A percentile compares a stretch with the other conserved stretches of the same genome.
phyloP scores from a whole-genome alignment of 2,888 invertebrate genomes.

The Labia minor region DNA sequence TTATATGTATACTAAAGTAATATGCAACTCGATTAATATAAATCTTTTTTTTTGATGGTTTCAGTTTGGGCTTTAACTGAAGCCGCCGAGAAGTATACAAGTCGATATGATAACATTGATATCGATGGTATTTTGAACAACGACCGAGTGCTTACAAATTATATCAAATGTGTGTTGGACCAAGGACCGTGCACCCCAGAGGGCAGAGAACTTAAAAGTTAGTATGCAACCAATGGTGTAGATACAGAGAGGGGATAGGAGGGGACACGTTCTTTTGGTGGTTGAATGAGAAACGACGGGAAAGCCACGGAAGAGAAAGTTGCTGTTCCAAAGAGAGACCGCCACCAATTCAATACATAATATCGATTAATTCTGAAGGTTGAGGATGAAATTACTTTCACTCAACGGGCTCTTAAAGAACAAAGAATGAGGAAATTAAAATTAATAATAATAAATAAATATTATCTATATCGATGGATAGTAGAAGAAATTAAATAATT shows the following conservation, averaged over 20 bases:
- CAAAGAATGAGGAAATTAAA: too few species aligned
- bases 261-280: too few species aligned
- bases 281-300: neutral
- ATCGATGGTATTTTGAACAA: constrained; percentile 47
- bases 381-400: neutral
- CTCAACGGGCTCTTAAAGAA: too few species aligned
- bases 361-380: neutral
- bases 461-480: too few species aligned
- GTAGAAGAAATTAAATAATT: too few species aligned
- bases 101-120: constrained; percentile 46
- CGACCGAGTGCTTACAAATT: constrained; percentile 44
- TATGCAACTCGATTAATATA: too few species aligned
- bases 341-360: too few species aligned
- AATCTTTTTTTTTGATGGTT: neutral
- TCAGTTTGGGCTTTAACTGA: neutral
- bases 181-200: constrained; percentile 50
- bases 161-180: constrained; percentile 50
- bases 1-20: too few species aligned
- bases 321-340: too few species aligned
- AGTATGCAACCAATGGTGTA: constrained; percentile 33
- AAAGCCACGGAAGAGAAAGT: neutral
- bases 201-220: constrained; percentile 49
- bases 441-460: too few species aligned
- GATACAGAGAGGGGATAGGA: too few species aligned
- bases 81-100: constrained; percentile 33